These are phyloP conservation scores for Thamnophis sirtalis DNA, from an alignment of 2,113 vertebrate genomes.

Conservation along the genomic window DNA sequence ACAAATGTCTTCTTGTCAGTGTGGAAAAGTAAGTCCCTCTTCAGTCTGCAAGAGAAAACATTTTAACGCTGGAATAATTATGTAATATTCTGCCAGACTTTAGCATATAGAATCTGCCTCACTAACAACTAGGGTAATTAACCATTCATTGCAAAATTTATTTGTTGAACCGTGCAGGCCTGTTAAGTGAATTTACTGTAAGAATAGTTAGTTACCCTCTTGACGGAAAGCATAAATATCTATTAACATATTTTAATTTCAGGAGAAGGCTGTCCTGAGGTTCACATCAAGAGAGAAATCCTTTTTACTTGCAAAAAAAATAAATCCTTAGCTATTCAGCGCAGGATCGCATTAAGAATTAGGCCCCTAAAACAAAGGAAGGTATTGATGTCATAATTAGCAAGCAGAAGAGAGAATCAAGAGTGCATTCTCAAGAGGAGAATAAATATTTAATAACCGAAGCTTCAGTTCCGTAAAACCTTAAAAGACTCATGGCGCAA, in stretches of 20 bases:
- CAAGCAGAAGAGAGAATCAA: constrained; percentile 18
- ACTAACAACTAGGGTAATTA: constrained; percentile 50
- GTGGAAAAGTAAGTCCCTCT: constrained; percentile 41
- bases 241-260: constrained; percentile 34
- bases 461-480: background rate
- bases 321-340: background rate
- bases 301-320: constrained; percentile 22
- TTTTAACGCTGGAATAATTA: constrained; percentile 28
- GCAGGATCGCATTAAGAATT: background rate
- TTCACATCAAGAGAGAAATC: constrained; percentile 3
- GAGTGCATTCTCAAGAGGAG: background rate
- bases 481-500: background rate
- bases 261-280: background rate
- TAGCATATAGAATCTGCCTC: constrained; percentile 54
- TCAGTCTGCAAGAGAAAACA: constrained; percentile 18
- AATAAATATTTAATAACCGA: background rate
- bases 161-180: constrained; percentile 28
- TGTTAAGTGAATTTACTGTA: constrained; percentile 29
- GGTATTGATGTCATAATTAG: background rate
- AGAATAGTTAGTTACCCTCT: background rate
- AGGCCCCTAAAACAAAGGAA: background rate
- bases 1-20: constrained; percentile 9
- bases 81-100: constrained; percentile 57
- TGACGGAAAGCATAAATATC: constrained; percentile 25
- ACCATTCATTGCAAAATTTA: constrained; percentile 21